Conservation (phyloP, 2,797 vertebrate species). For the Cichlasoma orientale region DNA sequence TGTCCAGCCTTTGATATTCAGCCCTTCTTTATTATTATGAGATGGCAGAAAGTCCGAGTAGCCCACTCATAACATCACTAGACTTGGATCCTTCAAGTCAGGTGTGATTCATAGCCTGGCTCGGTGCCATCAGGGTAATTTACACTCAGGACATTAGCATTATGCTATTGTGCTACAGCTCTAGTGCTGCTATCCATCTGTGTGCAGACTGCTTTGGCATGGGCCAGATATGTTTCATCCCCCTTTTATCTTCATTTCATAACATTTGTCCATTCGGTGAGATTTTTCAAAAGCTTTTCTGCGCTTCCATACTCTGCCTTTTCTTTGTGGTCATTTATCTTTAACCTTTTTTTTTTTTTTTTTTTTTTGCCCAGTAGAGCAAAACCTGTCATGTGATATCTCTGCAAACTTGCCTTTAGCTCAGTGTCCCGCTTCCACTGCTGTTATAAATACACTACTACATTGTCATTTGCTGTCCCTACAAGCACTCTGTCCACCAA, state of each 20-base stretch:
- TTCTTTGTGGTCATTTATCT: not conserved
- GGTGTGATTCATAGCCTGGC: slow-evolving; percentile 36
- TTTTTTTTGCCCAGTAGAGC: not conserved
- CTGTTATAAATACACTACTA: not conserved
- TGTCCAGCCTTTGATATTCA: slow-evolving; percentile 19
- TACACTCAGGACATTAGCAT: slow-evolving; percentile 24
- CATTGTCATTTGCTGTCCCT: not conserved
- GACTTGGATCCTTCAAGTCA: slow-evolving; percentile 37
- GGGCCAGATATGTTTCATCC: slow-evolving; percentile 22
- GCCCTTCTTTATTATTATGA: slow-evolving; percentile 27
- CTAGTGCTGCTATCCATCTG: slow-evolving; percentile 36
- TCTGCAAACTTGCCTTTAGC: not conserved
- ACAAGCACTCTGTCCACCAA: slow-evolving; percentile 4
- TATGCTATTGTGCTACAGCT: slow-evolving; percentile 20
- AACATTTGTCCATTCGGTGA: slow-evolving; percentile 1
- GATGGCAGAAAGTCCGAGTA: slow-evolving; percentile 38
- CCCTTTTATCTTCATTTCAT: slow-evolving; percentile 19
- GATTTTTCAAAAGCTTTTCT: slow-evolving; percentile 17
- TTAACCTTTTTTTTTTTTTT: not conserved
- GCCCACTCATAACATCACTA: slow-evolving; percentile 33
- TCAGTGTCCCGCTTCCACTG: not conserved
- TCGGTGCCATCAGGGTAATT: slow-evolving; percentile 29
- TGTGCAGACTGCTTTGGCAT: slow-evolving; percentile 30
- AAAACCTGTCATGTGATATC: not conserved
- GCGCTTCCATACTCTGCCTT: slow-evolving; percentile 1